These are phyloP conservation scores for Pollachius pollachius DNA, from an alignment of 2,113 vertebrate species.

Conservation along the genomic window DNA sequence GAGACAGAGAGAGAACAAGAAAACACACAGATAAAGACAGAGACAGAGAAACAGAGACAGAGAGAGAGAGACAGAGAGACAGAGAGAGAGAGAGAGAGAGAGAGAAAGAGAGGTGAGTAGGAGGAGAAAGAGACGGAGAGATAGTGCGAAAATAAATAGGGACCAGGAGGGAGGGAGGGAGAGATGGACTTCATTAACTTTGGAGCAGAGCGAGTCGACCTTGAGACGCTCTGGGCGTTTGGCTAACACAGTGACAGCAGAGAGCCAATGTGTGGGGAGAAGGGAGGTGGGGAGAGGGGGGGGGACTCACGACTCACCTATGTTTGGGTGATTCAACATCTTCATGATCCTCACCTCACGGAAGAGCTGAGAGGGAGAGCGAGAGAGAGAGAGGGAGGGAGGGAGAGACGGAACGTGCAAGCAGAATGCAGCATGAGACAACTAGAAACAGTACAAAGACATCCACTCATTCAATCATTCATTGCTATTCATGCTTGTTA, in stretches of 20 bases:
- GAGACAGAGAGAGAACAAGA: background rate
- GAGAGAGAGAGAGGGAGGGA: background rate
- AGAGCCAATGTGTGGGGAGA: background rate
- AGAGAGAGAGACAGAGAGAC: conserved; percentile 21
- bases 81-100: too few relatives aligned
- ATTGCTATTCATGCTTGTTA: too few relatives aligned
- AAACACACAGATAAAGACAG: conserved; percentile 12
- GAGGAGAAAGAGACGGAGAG: background rate
- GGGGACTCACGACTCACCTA: conserved; percentile 78
- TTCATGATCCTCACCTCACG: conserved; percentile 97
- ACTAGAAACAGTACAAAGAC: too few relatives aligned
- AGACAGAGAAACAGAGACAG: background rate
- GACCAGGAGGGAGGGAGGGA: conserved; percentile 65
- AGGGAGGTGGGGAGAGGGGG: background rate
- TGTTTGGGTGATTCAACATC: conserved; percentile 93
- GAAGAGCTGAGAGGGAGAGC: conserved; percentile 79
- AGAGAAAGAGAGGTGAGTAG: conserved; percentile 24
- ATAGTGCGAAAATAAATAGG: background rate
- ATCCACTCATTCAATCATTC: too few relatives aligned
- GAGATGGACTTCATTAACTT: background rate
- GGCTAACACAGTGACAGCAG: background rate
- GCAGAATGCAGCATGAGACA: conserved; percentile 10
- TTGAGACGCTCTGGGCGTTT: background rate
- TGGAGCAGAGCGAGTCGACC: background rate
- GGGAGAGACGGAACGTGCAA: conserved; percentile 15